These are phyloP conservation scores for Zosterops borbonicus DNA, from an alignment of 2,113 vertebrate genomes.

Conservation along the genomic window DNA sequence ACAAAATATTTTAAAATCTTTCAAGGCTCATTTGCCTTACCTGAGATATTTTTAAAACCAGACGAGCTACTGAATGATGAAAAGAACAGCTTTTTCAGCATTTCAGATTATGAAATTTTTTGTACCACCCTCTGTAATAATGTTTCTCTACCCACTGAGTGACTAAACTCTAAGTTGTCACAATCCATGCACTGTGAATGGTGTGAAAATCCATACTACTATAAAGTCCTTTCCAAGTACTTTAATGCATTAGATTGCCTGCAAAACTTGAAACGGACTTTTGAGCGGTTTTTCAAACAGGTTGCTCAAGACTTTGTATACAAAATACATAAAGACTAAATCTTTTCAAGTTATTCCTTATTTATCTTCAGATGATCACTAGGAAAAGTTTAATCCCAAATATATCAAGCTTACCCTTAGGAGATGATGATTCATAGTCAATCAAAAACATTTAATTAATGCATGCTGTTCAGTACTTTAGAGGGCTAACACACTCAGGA, in stretches of 20 bases:
- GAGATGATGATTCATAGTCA: constrained; percentile 13
- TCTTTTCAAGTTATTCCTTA: not conserved
- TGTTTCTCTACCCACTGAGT: not conserved
- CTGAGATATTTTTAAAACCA: not conserved
- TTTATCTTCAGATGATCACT: not conserved
- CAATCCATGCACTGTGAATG: not conserved
- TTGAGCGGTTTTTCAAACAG: not conserved
- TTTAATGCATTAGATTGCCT: not conserved
- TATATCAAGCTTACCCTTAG: not conserved
- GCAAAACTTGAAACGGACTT: not conserved
- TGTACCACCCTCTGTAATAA: not conserved
- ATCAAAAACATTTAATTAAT: constrained; percentile 33
- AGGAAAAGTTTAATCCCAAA: not conserved
- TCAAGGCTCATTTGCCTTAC: not conserved
- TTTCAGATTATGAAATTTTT: not conserved
- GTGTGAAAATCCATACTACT: not conserved
- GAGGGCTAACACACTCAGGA: not conserved
- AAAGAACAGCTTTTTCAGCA: not conserved
- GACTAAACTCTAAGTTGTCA: not conserved
- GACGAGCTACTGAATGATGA: not conserved
- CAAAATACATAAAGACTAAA: not conserved
- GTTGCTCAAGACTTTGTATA: not conserved
- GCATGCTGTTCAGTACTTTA: not conserved
- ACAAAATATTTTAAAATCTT: not conserved
- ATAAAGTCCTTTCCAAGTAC: not conserved